Evolutionary conservation across 2,113 vertebrate genomes (phyloP).

Genomic region (Chloebia gouldiae): DNA sequence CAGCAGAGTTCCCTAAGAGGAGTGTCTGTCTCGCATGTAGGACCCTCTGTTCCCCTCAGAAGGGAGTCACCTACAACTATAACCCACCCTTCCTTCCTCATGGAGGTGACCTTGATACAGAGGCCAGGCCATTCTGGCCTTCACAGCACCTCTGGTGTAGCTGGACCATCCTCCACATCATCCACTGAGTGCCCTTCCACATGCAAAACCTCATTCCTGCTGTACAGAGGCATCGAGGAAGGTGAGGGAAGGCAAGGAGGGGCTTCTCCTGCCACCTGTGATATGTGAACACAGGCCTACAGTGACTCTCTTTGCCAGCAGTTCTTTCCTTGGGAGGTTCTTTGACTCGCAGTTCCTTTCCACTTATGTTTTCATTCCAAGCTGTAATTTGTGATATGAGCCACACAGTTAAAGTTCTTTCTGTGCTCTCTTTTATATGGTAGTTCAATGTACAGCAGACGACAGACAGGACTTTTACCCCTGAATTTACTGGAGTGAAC

Average conservation of each 20-base stretch:
- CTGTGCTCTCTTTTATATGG: neutral
- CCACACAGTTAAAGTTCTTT: neutral
- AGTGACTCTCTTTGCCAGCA: neutral
- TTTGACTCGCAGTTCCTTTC: neutral
- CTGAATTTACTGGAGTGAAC: neutral
- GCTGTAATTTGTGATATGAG: neutral
- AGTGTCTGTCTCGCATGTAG: neutral
- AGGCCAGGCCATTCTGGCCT: neutral
- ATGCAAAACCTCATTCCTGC: neutral
- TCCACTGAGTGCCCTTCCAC: neutral
- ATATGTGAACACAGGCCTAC: neutral
- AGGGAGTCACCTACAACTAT: neutral
- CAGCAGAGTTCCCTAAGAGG: neutral
- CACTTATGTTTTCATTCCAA: neutral
- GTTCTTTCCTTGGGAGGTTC: neutral
- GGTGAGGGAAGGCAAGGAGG: accelerated
- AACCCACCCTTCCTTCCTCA: accelerated
- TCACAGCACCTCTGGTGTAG: neutral
- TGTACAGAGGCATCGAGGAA: neutral
- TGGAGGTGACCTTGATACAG: neutral
- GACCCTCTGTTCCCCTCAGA: neutral
- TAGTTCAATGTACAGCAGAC: neutral
- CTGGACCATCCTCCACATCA: neutral
- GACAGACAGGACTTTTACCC: neutral
- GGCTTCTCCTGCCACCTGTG: accelerated